Evolutionary conservation across 2,113 vertebrate genomes (phyloP), one percentile per base, ranked within the genome.

Genomic region (Pipa parva): DNA sequence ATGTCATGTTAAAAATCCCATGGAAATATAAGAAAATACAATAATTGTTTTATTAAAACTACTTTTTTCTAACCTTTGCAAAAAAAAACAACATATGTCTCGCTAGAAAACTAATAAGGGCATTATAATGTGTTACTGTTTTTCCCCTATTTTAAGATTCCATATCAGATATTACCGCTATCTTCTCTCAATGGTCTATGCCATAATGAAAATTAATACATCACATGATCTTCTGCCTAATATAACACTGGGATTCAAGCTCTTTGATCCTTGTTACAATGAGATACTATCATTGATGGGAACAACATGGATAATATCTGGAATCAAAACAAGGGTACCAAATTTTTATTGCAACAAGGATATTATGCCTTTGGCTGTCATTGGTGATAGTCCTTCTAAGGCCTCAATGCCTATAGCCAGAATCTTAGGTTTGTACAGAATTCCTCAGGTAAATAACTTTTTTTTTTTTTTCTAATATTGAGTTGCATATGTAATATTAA

Each of bases 131-230:
- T n/a, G n/a, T n/a, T n/a, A n/a, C n/a, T n/a, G n/a, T n/a, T 9
- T 3, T 26, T 60, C 9, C 12, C 8, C n/a, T 29, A 1, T 21
- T 24, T 27, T 15, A 18, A 69, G 65, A 27, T 59, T 69, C 24
- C 55, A 69, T 28, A 51, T 69, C 26, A 20, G 65, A 20, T 59
- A 59, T 59, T 69, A 69, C 33, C 65, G 65, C 12, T 60, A n/a
- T 9, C 33, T 69, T 17, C 45, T 59, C 3, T 24, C 57, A 25
- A 59, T 69, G 65, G 49, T 69, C 4, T 69, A 39, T 59, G 39
- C 65, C n/a, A 60, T 60, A 6, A 18, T 11, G 25, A 42, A 69
- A 51, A 60, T 69, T 27, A 69, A 69, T 28, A 26, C 29, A 12
- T 37, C 42, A 21, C 28, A 56, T 13, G 29, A 60, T 13, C 18